Base-by-base conservation (phyloP, 2,113 vertebrate species). In the Tringa solitaria region DNA sequence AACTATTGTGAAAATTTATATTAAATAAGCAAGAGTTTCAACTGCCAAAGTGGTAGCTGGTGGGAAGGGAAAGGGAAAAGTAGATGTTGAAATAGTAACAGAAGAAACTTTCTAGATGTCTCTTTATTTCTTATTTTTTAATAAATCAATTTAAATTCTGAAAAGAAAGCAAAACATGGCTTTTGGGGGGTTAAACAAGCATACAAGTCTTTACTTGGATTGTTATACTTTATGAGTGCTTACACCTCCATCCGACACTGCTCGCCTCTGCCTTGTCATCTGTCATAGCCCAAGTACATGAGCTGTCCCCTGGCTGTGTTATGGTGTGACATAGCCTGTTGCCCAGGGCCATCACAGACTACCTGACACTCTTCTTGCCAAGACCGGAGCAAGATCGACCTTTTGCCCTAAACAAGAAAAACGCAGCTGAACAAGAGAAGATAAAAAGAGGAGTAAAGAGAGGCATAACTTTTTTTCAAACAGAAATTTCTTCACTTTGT, bases 241-340 rank as follows among this genome's bases (percentile, higher is more conserved):
- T 53, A 18, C 39, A 64, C 3, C 35, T 87, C 21, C 28, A n/a
- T 39, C 51, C 19, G 65, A 28, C 27, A 32, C 41, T 12, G 4
- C 10, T 6, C 7, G 27, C n/a, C 14, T 67, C 35, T 30, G 12
- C 50, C 19, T 32, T 37, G 43, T 64, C 27, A 26, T 9, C 41
- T 22, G 26, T 26, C 37, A 35, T 39, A 75, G 18, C 12, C 21
- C 1, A 1, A 50, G 43, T 9, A 5, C 15, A 3, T 6, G 14
- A 43, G n/a, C 27, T 64, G 48, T 57, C 51, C 46, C 35, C n/a
- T 60, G 50, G 43, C 27, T 61, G 17, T 23, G 32, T 35, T 43
- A 8, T 4, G 19, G 43, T 10, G 15, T 1, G 2, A n/a, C 1
- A 1, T n/a, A 87, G 5, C 48, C 19, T 74, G 37, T 17, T 1